Evolutionary conservation across 2,888 invertebrate species (phyloP), one percentile per base, ranked within the genome.

Genomic region (Nomada flava): DNA sequence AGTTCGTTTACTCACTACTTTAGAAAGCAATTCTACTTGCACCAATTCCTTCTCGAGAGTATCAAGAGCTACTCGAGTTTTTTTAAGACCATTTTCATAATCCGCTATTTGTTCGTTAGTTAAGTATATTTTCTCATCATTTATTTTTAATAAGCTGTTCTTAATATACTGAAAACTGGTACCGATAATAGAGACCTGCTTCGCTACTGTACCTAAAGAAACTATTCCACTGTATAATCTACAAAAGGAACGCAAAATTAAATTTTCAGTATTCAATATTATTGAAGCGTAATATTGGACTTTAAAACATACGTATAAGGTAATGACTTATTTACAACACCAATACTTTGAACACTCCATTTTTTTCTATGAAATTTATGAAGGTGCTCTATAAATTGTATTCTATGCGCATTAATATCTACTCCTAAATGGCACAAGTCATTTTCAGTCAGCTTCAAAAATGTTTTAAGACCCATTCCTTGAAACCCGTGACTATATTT

Each of bases 341-440:
- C 89, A 78, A 93, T 83, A 77, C 89, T 91, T 7, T 94, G 93
- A 1, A 94, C 84, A 88, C 94, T 95, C 95, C 95, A 96, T 1
- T 94, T 94, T 85, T 94, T 94, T 78, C 92, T 94, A 88, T 96
- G 96, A 90, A 96, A 96, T 83, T 94, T 94, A 69, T 95, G 94
- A 64, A 96, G 89, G 0, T 95, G 95, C 52, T 92, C 90, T 71
- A 94, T 91, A 81, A 96, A 94, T 89, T 95, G 94, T 82, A 95
- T 94, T 82, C 95, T 94, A 89, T 96, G 96, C 85, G 94, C 95
- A 1, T 95, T 95, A 93, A 96, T 94, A 4, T 94, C 93, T 23
- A 96, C 94, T 52, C 96, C 96, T 53, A 96, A 86, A 70, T 94
- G 90, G 62, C 94, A 90, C 91, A 97, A 94, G 88, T 95, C 95